These are phyloP conservation scores for Gerris buenoi DNA, from an alignment of 1,140 invertebrate genomes.

Conservation along the genomic window DNA sequence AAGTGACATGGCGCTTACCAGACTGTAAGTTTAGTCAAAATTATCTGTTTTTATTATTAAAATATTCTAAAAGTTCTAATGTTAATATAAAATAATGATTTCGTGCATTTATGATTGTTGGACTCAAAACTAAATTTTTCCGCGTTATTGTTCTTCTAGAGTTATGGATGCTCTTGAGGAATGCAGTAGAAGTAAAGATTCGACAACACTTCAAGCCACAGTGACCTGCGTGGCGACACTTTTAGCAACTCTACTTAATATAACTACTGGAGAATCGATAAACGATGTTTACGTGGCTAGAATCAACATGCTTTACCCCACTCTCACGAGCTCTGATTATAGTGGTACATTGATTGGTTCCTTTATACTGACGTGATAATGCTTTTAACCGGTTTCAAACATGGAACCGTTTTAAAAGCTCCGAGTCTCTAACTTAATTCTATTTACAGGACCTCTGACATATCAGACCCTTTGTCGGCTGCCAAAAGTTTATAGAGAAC, in stretches of 20 bases:
- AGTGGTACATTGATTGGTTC: no score
- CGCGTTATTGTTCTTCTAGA: no score
- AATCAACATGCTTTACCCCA: slow-evolving; percentile 54
- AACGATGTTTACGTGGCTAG: slow-evolving; percentile 37
- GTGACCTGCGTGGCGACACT: slow-evolving; percentile 72
- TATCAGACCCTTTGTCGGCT: slow-evolving; percentile 67
- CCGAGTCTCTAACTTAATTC: no score
- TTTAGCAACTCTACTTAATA: slow-evolving; percentile 61
- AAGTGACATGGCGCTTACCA: slow-evolving; percentile 74
- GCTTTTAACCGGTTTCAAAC: no score
- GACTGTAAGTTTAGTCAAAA: slow-evolving; percentile 59
- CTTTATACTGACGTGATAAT: no score
- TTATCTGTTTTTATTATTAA: no score
- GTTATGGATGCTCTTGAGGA: slow-evolving; percentile 85
- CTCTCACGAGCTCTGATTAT: slow-evolving; percentile 65
- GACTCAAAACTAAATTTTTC: no score
- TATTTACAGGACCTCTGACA: slow-evolving; percentile 52
- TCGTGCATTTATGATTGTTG: no score
- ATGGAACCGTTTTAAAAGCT: no score
- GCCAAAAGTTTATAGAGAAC: slow-evolving; percentile 54
- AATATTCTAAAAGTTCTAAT: no score
- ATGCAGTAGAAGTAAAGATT: slow-evolving; percentile 47
- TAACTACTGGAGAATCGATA: slow-evolving; percentile 54
- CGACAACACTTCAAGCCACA: slow-evolving; percentile 57
- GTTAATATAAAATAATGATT: no score